These are phyloP conservation scores for Branchellion lobata DNA, from an alignment of 2,888 invertebrate species.

Conservation along the genomic window DNA sequence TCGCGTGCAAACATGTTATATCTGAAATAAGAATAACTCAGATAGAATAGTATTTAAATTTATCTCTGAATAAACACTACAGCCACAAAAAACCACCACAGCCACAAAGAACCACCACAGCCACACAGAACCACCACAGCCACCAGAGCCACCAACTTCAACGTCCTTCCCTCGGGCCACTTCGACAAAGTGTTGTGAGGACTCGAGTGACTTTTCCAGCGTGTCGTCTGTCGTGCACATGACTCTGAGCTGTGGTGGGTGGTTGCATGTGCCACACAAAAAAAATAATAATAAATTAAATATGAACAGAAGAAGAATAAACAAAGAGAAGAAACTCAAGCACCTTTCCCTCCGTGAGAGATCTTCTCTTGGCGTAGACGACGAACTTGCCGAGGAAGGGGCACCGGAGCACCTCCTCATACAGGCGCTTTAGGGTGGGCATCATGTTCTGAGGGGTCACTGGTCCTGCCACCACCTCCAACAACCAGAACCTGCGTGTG, in stretches of 20 bases:
- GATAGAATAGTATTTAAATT: no score
- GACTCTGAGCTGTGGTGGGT: slow-evolving; percentile 75
- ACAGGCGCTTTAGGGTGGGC: slow-evolving; percentile 60
- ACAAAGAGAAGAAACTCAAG: no score
- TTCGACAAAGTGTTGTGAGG: slow-evolving; percentile 78
- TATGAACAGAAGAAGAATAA: no score
- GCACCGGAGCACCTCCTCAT: slow-evolving; percentile 95
- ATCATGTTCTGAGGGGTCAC: slow-evolving; percentile 89
- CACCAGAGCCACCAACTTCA: slow-evolving; percentile 71
- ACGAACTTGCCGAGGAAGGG: slow-evolving; percentile 99
- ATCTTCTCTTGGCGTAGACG: slow-evolving; percentile 90
- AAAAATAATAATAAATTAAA: no score
- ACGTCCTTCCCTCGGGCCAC: slow-evolving; percentile 96
- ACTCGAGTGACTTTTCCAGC: slow-evolving; percentile 94
- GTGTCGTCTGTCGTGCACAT: slow-evolving; percentile 99
- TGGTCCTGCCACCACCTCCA: slow-evolving; percentile 90
- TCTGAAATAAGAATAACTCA: no score
- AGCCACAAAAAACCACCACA: not conserved
- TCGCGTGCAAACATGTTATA: no score
- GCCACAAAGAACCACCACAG: no score
- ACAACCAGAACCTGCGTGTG: slow-evolving; percentile 81
- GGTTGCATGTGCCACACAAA: no score
- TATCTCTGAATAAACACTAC: not conserved
- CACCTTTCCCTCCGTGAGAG: slow-evolving; percentile 49
- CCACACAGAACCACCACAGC: not conserved